Conservation (phyloP, 2,888 invertebrate species). For the Tolmerus cingulatus region DNA sequence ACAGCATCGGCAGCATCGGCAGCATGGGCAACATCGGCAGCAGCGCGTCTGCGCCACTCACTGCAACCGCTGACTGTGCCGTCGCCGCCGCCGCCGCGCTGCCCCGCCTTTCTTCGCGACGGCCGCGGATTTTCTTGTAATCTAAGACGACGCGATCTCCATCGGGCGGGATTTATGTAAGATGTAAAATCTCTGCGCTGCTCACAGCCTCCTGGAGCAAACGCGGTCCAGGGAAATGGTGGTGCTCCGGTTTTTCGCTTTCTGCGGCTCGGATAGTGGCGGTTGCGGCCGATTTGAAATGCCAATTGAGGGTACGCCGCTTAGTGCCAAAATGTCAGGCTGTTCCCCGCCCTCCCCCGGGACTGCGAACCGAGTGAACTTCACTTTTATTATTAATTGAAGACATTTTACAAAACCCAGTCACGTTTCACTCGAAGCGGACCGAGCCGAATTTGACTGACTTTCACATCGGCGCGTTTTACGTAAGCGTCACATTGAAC, state of each 20-base stretch:
- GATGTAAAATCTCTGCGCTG: not conserved
- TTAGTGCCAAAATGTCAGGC: not conserved
- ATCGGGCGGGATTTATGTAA: slow-evolving; percentile 3
- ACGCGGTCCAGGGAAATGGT: not conserved
- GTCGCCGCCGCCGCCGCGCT: not conserved
- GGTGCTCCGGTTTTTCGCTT: not conserved
- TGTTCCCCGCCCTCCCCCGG: not conserved
- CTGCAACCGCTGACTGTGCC: not conserved
- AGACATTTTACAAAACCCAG: not conserved
- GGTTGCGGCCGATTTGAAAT: not conserved
- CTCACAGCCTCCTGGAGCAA: not conserved
- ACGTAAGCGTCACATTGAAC: slow-evolving; percentile 40
- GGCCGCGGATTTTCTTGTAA: not conserved
- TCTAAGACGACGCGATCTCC: slow-evolving; percentile 19
- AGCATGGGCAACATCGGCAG: not conserved
- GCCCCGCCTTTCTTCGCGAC: not conserved
- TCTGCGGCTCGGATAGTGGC: not conserved
- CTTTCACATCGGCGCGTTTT: slow-evolving; percentile 25
- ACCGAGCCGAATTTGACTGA: slow-evolving; percentile 10
- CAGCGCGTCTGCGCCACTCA: not conserved
- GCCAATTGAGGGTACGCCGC: not conserved
- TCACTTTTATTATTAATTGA: slow-evolving; percentile 21
- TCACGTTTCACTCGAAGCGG: not conserved
- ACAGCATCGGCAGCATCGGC: not conserved
- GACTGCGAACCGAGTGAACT: not conserved